Evolutionary conservation across 2,888 invertebrate species (phyloP), one percentile per base, ranked within the genome.

Genomic region (Machimus atricapillus): DNA sequence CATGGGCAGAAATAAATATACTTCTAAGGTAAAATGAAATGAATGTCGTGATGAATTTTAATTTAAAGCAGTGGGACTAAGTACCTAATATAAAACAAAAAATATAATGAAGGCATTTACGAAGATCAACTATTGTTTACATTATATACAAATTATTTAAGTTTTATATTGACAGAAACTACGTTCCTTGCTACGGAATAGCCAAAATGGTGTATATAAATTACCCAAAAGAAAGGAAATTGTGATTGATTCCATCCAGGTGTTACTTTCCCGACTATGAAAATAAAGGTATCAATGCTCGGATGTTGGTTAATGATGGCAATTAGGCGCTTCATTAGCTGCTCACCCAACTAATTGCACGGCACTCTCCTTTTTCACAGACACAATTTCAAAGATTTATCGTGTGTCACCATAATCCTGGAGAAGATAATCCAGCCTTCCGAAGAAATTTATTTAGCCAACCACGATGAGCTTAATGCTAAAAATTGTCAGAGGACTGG

Each of bases 381-480:
- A 87, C 90, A 90, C 88, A 91, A 91, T 90, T 91, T 92, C 89
- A 90, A 91, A 90, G 90, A 92, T 91, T 91, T 92, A 91, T 91
- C 92, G 89, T 90, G 91, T 90, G 91, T 91, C 89, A 91, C 90
- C 90, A 92, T 92, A 90, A 91, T 92, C 89, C 91, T 92, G 90
- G 91, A 91, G 89, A 92, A 92, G 90, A 91, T 92, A 90, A 91
- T 93, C 90, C 91, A 91, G 87, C 92, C 91, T 90, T 92, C 92
- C 90, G 93, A 92, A 90, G 92, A 93, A 91, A 91, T 93, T 91
- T 92, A 92, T 91, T 91, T 93, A 90, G 90, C 91, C 34, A 34
- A 92, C 92, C 93, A 92, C 91, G 91, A 93, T 90, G 92, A 93
- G 91, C 91, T 92, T 90, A 91, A 91, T 91, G 90, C 92, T 91